Percentiles rank a stretch among this genome's conserved stretches.
Conservation (phyloP, 2,797 vertebrate species). For the Lepilemur ruficaudatus region DNA sequence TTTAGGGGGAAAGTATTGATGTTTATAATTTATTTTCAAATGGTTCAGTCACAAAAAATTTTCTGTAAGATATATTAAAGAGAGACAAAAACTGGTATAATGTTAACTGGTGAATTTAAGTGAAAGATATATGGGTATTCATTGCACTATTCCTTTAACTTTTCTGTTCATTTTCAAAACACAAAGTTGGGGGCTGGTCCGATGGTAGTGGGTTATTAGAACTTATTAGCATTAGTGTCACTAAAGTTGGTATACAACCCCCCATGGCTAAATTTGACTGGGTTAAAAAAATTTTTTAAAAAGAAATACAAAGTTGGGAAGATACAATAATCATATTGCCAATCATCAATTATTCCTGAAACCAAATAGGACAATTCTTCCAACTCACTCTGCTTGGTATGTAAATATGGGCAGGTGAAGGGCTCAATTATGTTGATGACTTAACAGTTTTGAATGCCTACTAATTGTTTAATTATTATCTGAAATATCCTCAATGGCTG, state of each 20-base stretch:
- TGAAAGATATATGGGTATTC: neutral
- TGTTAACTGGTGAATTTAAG: neutral
- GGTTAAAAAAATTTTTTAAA: no score
- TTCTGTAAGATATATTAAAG: neutral
- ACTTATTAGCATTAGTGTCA: no score
- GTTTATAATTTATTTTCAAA: conserved; percentile 9
- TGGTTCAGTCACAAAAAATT: neutral
- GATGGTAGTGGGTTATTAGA: no score
- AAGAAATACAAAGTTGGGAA: neutral
- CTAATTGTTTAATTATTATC: neutral
- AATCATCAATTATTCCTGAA: conserved; percentile 51
- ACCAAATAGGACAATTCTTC: neutral
- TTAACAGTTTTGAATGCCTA: neutral
- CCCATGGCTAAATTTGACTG: no score
- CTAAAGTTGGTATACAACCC: no score
- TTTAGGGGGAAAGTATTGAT: neutral
- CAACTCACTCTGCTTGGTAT: neutral
- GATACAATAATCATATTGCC: neutral
- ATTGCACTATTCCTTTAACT: neutral
- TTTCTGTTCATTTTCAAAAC: neutral
- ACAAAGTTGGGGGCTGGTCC: neutral
- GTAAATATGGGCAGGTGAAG: neutral
- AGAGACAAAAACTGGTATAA: neutral
- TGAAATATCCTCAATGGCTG: conserved; percentile 38
- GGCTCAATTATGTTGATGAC: neutral